A percentile compares a stretch with the other conserved stretches of the same genome.
Evolutionary conservation across 2,888 invertebrate species (phyloP).

Genomic region (Caenorhabditis sp.): DNA sequence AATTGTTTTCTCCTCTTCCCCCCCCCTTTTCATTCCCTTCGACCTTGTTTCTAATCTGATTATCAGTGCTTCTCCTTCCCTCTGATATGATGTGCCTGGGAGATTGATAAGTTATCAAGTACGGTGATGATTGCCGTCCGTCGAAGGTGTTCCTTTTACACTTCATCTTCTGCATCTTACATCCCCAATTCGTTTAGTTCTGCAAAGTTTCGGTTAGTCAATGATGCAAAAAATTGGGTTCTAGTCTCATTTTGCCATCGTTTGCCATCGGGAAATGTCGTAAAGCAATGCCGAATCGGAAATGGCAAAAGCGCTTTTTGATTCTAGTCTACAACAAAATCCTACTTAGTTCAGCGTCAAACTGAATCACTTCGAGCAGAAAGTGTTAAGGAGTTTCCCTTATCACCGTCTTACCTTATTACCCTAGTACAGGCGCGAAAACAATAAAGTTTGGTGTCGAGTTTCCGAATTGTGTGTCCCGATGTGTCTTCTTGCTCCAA

Average conservation of each 20-base stretch:
- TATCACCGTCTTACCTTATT: constrained; percentile 5
- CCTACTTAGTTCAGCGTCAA: constrained; percentile 7
- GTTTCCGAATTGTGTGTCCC: neutral
- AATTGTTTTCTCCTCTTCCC: constrained; percentile 20
- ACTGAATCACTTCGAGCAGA: constrained; percentile 1
- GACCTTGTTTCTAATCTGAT: constrained; percentile 9
- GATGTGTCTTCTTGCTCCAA: too few relatives aligned
- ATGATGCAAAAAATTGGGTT: neutral
- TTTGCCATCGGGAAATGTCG: constrained; percentile 1
- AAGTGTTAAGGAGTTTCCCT: neutral
- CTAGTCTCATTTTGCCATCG: too few relatives aligned
- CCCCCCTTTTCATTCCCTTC: neutral
- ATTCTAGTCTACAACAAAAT: constrained; percentile 5
- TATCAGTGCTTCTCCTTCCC: constrained; percentile 6
- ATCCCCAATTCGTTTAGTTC: too few relatives aligned
- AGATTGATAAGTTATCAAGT: constrained; percentile 13
- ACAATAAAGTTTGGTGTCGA: constrained; percentile 12
- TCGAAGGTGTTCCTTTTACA: constrained; percentile 11
- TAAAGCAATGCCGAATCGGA: neutral
- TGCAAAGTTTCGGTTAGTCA: too few relatives aligned
- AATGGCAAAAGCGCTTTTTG: neutral
- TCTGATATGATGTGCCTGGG: constrained; percentile 3
- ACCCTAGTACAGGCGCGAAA: constrained; percentile 5
- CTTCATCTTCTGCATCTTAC: too few relatives aligned
- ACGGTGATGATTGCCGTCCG: neutral